Evolutionary conservation across 2,797 vertebrate species (phyloP).

Genomic region (Enteromius anoplus): DNA sequence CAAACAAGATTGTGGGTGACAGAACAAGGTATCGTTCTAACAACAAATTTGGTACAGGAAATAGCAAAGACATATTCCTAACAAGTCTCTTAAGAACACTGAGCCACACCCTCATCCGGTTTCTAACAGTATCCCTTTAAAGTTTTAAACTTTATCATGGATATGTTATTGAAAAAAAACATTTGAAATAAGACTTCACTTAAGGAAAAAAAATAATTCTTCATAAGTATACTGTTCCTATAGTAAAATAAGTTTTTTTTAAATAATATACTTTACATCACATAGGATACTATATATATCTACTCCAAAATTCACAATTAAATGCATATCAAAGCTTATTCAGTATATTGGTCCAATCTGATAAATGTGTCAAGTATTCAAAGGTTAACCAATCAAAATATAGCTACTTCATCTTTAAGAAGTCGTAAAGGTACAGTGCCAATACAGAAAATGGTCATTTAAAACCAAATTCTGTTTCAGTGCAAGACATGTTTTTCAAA

Average conservation of each 20-base stretch:
- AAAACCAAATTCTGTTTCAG: background rate
- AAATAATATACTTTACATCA: background rate
- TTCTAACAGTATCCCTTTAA: background rate
- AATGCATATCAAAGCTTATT: background rate
- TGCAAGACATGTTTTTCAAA: background rate
- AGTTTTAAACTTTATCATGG: background rate
- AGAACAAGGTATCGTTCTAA: background rate
- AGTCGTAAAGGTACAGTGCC: background rate
- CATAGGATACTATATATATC: background rate
- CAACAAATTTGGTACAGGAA: background rate
- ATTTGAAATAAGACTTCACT: background rate
- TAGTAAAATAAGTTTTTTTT: background rate
- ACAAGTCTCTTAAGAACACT: background rate
- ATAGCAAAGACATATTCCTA: background rate
- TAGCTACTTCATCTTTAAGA: background rate
- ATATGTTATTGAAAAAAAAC: background rate
- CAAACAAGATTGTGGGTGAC: slow-evolving; percentile 4
- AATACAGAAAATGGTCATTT: background rate
- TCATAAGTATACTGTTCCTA: background rate
- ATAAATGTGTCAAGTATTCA: background rate
- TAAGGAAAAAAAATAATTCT: background rate
- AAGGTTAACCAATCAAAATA: slow-evolving; percentile 1
- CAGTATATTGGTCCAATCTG: background rate
- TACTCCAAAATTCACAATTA: background rate
- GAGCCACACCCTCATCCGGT: background rate